These are phyloP conservation scores for Ptychobarbus kaznakovi DNA, from an alignment of 2,797 vertebrate genomes.

Conservation along the genomic window DNA sequence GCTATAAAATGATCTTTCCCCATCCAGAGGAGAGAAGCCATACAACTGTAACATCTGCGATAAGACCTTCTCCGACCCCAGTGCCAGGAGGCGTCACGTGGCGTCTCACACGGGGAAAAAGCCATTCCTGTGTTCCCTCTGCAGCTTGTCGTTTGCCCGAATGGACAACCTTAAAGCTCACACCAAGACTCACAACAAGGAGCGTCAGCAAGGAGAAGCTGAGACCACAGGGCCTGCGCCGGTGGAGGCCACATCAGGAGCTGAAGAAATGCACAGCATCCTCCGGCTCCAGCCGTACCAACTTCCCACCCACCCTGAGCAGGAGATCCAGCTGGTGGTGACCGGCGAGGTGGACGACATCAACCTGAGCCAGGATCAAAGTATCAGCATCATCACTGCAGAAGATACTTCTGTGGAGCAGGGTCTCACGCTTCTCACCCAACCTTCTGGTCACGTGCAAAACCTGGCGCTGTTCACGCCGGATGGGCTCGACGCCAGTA, in stretches of 20 bases:
- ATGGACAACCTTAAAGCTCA: conserved; percentile 94
- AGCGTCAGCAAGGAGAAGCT: conserved; percentile 65
- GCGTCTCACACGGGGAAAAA: conserved; percentile 93
- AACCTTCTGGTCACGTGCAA: conserved; percentile 81
- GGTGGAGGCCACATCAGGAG: conserved; percentile 54
- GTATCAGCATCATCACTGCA: conserved; percentile 84
- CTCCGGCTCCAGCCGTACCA: conserved; percentile 91
- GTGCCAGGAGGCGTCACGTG: conserved; percentile 92
- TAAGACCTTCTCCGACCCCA: conserved; percentile 94
- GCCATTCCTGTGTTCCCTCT: conserved; percentile 89
- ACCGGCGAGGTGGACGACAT: conserved; percentile 86
- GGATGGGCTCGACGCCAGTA: conserved; percentile 71
- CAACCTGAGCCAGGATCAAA: conserved; percentile 83
- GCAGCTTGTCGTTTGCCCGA: conserved; percentile 89
- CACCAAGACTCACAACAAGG: conserved; percentile 92
- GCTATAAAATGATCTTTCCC: conserved; percentile 12
- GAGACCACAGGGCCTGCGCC: not conserved
- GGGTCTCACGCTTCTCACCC: conserved; percentile 84
- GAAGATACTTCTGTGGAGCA: conserved; percentile 69
- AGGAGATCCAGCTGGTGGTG: conserved; percentile 93
- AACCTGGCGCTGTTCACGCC: conserved; percentile 84
- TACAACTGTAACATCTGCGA: conserved; percentile 88
- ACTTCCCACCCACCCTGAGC: conserved; percentile 80
- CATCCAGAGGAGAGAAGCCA: conserved; percentile 94
- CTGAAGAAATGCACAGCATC: conserved; percentile 81